These are phyloP conservation scores for Acanthurus leucopareius DNA, from an alignment of 2,797 vertebrate genomes.

Conservation along the genomic window DNA sequence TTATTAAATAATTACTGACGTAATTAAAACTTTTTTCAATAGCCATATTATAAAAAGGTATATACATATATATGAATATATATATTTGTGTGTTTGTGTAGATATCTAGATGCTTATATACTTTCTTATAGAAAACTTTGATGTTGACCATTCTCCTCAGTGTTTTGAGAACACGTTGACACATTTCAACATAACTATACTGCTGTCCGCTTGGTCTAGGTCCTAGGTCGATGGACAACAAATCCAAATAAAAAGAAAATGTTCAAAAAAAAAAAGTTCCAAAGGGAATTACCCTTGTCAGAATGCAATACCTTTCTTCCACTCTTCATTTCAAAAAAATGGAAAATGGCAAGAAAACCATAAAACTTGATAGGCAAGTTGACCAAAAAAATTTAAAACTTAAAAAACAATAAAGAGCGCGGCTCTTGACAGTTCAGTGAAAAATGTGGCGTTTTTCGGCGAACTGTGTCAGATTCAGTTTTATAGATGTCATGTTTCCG, in stretches of 20 bases:
- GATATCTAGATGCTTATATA: constrained; percentile 91
- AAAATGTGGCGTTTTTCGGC: constrained; percentile 58
- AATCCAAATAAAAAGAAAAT: constrained; percentile 74
- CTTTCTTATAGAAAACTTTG: constrained; percentile 90
- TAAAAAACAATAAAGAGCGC: constrained; percentile 38
- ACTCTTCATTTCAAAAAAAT: constrained; percentile 79
- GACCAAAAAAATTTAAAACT: constrained; percentile 80
- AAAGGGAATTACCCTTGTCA: constrained; percentile 82
- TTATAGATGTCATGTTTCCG: constrained; percentile 67
- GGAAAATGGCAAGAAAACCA: constrained; percentile 72
- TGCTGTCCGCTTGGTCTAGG: constrained; percentile 77
- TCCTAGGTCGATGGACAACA: constrained; percentile 69
- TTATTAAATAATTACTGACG: constrained; percentile 85
- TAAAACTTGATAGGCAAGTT: constrained; percentile 77
- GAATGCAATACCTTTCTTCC: constrained; percentile 86
- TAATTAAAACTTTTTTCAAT: constrained; percentile 89
- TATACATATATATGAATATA: constrained; percentile 87
- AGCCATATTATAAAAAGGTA: constrained; percentile 90
- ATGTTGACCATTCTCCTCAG: constrained; percentile 88
- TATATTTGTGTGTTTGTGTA: constrained; percentile 92
- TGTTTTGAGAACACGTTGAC: constrained; percentile 85
- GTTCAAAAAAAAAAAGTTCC: constrained; percentile 62
- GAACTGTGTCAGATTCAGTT: constrained; percentile 66
- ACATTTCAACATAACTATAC: constrained; percentile 79
- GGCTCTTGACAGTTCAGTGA: constrained; percentile 2